Evolutionary conservation across 1,140 invertebrate genomes (phyloP).

Genomic region (Aricia agestis): DNA sequence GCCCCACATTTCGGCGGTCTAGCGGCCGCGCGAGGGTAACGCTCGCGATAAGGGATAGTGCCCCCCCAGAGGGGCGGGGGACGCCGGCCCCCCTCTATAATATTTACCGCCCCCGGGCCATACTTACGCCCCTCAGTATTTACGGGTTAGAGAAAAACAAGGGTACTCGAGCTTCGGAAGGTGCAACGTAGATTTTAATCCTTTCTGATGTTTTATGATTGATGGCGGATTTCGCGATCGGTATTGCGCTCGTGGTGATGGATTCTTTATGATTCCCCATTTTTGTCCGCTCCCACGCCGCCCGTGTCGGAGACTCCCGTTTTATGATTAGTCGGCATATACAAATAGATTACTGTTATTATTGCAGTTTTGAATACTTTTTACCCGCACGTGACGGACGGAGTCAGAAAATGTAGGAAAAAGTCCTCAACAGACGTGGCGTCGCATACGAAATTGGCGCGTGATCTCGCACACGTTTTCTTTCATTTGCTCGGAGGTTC

Average conservation of each 20-base stretch:
- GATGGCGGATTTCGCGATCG: slow-evolving; percentile 72
- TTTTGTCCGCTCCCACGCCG: slow-evolving; percentile 36
- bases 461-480: slow-evolving; percentile 36
- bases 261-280: slow-evolving; percentile 63
- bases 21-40: slow-evolving; percentile 72
- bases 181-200: slow-evolving; percentile 76
- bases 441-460: slow-evolving; percentile 39
- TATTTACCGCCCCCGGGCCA: slow-evolving; percentile 73
- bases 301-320: slow-evolving; percentile 46
- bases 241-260: slow-evolving; percentile 69
- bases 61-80: slow-evolving; percentile 53
- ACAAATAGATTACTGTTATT: slow-evolving; percentile 29
- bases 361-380: slow-evolving; percentile 6
- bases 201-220: slow-evolving; percentile 76
- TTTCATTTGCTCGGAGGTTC: slow-evolving; percentile 16
- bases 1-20: slow-evolving; percentile 72
- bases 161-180: slow-evolving; percentile 73
- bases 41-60: slow-evolving; percentile 75
- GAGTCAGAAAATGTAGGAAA: slow-evolving; percentile 17
- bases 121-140: slow-evolving; percentile 75
- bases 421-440: slow-evolving; percentile 36
- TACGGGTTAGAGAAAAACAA: slow-evolving; percentile 76
- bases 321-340: slow-evolving; percentile 42
- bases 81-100: slow-evolving; percentile 65
- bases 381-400: background rate